phyloP scores from a whole-genome alignment of 2,113 vertebrate genomes.

The Corvus hawaiiensis region DNA sequence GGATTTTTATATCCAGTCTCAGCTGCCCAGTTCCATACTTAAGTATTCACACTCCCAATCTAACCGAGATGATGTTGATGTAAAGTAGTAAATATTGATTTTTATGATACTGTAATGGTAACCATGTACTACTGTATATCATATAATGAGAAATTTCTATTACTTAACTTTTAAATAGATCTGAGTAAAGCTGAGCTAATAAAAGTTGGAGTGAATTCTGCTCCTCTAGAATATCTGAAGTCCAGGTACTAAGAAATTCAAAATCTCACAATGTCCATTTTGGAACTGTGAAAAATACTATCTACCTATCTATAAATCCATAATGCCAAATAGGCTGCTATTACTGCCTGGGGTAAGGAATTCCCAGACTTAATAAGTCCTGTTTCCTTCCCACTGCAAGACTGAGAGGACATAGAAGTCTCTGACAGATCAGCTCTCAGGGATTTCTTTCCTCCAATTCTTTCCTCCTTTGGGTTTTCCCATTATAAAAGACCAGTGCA shows the following conservation, averaged over 20 bases:
- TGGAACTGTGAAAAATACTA: neutral
- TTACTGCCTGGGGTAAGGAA: neutral
- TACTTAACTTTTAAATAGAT: neutral
- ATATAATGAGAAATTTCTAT: neutral
- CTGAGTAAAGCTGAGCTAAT: neutral
- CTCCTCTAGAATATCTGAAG: neutral
- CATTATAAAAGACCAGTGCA: neutral
- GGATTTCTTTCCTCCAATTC: neutral
- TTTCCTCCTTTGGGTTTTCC: neutral
- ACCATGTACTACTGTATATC: neutral
- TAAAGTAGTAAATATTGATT: neutral
- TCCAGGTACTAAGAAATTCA: neutral
- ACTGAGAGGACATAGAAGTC: neutral
- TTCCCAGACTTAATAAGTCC: neutral
- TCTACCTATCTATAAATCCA: neutral
- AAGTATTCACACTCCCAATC: neutral
- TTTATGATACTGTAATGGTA: neutral
- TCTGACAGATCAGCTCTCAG: neutral
- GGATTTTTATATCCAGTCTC: neutral
- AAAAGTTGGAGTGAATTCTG: neutral
- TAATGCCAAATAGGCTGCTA: neutral
- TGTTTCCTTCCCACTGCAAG: neutral
- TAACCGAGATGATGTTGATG: neutral
- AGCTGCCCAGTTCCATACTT: neutral
- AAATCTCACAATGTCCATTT: neutral